These are phyloP conservation scores for Drosophila ogumai DNA, from an alignment of 1,140 invertebrate species.

Conservation along the genomic window DNA sequence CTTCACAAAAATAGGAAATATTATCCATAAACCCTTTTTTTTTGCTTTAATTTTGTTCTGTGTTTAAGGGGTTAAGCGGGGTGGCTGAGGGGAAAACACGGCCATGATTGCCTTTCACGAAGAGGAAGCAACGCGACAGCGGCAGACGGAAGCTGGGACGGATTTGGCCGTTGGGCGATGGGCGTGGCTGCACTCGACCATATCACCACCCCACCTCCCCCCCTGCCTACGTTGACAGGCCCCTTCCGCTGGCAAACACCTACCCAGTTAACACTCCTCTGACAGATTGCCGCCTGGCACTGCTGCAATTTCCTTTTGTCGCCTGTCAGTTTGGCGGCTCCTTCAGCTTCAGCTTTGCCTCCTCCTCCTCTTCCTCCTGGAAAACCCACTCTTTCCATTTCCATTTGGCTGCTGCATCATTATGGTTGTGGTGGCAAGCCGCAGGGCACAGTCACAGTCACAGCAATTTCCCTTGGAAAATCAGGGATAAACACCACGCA, in stretches of 20 bases:
- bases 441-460: not conserved
- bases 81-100: constrained; percentile 12
- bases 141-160: constrained; percentile 30
- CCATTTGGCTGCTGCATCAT: constrained; percentile 15
- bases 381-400: constrained; percentile 10
- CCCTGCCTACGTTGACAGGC: not conserved
- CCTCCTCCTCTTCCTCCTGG: not conserved
- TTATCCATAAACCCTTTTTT: too few relatives aligned
- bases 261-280: constrained; percentile 19
- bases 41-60: not conserved
- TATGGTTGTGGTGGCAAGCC: constrained; percentile 9
- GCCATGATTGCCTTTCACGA: constrained; percentile 63
- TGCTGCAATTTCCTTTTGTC: constrained; percentile 44
- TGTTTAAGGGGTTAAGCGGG: not conserved
- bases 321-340: constrained; percentile 23
- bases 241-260: constrained; percentile 19
- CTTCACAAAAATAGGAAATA: not conserved
- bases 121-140: constrained; percentile 41
- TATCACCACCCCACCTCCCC: not conserved
- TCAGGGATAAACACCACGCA: not conserved
- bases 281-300: constrained; percentile 29
- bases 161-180: constrained; percentile 24
- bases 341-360: not conserved
- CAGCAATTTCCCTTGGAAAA: constrained; percentile 7
- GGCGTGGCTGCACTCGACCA: constrained; percentile 29